Base-by-base conservation (phyloP, 2,113 vertebrate genomes). In the Megaleporinus macrocephalus region DNA sequence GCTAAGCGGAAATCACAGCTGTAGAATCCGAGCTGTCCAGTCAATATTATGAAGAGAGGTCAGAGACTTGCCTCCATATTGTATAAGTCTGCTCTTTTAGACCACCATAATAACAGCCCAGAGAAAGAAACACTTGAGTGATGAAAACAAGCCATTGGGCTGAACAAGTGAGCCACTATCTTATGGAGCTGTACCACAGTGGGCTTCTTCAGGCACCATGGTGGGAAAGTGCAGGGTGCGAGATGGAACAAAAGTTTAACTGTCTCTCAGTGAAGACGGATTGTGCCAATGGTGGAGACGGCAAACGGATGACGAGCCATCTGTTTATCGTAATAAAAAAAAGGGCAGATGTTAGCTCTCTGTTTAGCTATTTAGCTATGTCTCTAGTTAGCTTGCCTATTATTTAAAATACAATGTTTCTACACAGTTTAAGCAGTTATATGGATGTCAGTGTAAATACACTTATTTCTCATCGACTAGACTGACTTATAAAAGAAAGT, bases 161-260 rank as follows among this genome's bases (percentile, higher is more conserved):
- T 73, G 3, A 75, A 79, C 75, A 84, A 78, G 49, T 18, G 27
- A 71, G 70, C 12, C 30, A 53, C 57, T 84, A 26, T 83, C 44
- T 80, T 14, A 26, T 59, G 22, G 20, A 61, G 41, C 63, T n/a
- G 59, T n/a, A 73, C 70, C n/a, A 30, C 33, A 81, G 27, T 55
- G 22, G 13, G 59, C 13, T n/a, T 71, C 61, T 53, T 73, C 69
- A 61, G 20, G 82, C 9, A 29, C 24, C 41, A 27, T 49, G 7
- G 51, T 73, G 49, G 20, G 49, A 62, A 55, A 41, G 59, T 29
- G 18, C 61, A 26, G 33, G 14, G 12, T 10, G 62, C 6, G 11
- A 66, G 16, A 66, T 0, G 11, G 14, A 72, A 51, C 49, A 78
- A 78, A 53, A 68, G 27, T 61, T 53, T 36, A 26, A 24, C 69